Conservation (phyloP, 2,888 invertebrate species). For the Harpagoxenus sublaevis region DNA sequence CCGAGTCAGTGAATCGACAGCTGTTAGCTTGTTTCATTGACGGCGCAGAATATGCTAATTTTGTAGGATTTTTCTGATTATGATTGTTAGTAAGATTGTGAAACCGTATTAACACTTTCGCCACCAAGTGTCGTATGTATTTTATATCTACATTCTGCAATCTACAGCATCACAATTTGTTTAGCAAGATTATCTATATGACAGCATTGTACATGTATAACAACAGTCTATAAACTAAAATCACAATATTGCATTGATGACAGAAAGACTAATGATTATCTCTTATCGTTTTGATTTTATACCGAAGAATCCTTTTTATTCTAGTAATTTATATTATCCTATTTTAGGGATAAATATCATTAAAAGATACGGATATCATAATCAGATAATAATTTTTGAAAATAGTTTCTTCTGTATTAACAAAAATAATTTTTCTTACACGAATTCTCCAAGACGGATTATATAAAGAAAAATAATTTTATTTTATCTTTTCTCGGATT, state of each 20-base stretch:
- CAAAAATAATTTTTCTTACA: not conserved
- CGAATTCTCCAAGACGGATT: not conserved
- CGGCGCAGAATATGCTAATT: not conserved
- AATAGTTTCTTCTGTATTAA: not conserved
- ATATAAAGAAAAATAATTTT: not conserved
- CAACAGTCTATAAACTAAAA: not conserved
- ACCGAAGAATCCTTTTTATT: not conserved
- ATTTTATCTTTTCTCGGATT: not conserved
- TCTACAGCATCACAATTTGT: not conserved
- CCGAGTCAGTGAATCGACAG: not conserved
- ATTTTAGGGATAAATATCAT: not conserved
- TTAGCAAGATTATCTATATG: not conserved
- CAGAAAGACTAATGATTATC: not conserved
- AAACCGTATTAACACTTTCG: slow-evolving; percentile 5
- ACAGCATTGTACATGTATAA: not conserved
- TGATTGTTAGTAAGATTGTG: slow-evolving; percentile 5
- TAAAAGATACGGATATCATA: not conserved
- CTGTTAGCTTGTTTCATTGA: slow-evolving; percentile 1
- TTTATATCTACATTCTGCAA: not conserved
- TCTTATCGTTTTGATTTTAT: slow-evolving; percentile 14
- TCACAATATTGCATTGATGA: not conserved
- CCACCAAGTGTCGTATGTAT: not conserved
- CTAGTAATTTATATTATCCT: not conserved
- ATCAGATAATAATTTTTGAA: not conserved
- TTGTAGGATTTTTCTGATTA: not conserved